Evolutionary conservation across 2,888 invertebrate species (phyloP).

Genomic region (Epinotia brunnichana): DNA sequence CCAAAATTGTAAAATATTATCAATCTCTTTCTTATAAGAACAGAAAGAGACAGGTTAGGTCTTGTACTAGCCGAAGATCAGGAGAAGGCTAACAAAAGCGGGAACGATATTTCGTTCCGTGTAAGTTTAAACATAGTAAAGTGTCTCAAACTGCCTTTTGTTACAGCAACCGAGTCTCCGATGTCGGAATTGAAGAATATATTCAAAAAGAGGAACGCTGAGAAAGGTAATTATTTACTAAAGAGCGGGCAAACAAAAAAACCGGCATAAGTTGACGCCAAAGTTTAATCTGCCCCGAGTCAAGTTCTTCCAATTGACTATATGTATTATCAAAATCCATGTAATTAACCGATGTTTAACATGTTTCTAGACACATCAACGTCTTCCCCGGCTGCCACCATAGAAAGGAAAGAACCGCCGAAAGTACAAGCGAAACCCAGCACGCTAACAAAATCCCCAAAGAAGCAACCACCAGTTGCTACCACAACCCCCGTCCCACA

Average conservation of each 20-base stretch:
- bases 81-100: too few relatives aligned
- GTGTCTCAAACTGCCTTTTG: background rate
- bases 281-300: too few relatives aligned
- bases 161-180: slow-evolving; percentile 23
- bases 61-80: too few relatives aligned
- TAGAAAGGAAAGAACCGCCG: slow-evolving; percentile 22
- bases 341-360: background rate
- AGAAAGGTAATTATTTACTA: slow-evolving; percentile 8
- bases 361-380: slow-evolving; percentile 7
- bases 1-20: too few relatives aligned
- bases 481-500: background rate
- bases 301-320: too few relatives aligned
- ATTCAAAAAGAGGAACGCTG: slow-evolving; percentile 16
- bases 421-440: background rate
- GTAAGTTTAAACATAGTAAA: too few relatives aligned
- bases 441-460: background rate
- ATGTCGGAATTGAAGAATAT: slow-evolving; percentile 33
- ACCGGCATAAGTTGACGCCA: too few relatives aligned
- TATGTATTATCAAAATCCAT: too few relatives aligned
- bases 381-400: background rate
- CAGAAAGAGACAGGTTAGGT: too few relatives aligned
- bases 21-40: too few relatives aligned
- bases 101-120: too few relatives aligned
- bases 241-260: too few relatives aligned
- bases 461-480: slow-evolving; percentile 7